Evolutionary conservation across 2,113 vertebrate genomes (phyloP).

Genomic region (Paedocypris sp.): DNA sequence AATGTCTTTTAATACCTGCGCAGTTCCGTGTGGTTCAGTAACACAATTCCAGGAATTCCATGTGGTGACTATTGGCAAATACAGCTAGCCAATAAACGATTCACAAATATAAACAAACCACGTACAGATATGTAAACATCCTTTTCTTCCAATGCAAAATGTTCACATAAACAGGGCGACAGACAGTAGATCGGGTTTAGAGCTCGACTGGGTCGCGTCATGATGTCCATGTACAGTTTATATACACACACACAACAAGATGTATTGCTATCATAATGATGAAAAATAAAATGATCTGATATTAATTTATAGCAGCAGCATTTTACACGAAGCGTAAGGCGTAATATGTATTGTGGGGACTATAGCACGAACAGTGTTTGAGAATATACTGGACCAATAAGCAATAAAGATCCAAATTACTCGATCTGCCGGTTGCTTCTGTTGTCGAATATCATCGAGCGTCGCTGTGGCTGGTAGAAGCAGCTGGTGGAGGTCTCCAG

Average conservation of each 20-base stretch:
- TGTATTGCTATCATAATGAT: neutral
- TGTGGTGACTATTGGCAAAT: too few relatives aligned
- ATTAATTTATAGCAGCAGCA: constrained; percentile 12
- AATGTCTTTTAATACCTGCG: neutral
- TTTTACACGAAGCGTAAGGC: constrained; percentile 14
- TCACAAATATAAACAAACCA: too few relatives aligned
- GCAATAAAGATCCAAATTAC: constrained; percentile 54
- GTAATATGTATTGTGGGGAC: neutral
- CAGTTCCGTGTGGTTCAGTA: too few relatives aligned
- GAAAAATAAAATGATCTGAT: neutral
- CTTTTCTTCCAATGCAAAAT: too few relatives aligned
- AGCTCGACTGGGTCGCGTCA: too few relatives aligned
- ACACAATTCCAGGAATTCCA: too few relatives aligned
- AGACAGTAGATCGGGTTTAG: neutral
- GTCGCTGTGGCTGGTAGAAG: constrained; percentile 95
- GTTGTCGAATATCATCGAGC: constrained; percentile 92
- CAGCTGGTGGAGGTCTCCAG: constrained; percentile 96
- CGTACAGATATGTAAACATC: too few relatives aligned
- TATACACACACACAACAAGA: neutral
- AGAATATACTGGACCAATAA: too few relatives aligned
- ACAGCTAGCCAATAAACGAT: too few relatives aligned
- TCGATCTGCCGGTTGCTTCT: constrained; percentile 87
- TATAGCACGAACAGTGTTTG: too few relatives aligned
- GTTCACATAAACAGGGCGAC: too few relatives aligned
- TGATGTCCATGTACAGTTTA: neutral